A percentile compares a stretch with the other conserved stretches of the same genome.
phyloP scores from a whole-genome alignment of 2,888 invertebrate genomes.

The Clitarchus hookeri region DNA sequence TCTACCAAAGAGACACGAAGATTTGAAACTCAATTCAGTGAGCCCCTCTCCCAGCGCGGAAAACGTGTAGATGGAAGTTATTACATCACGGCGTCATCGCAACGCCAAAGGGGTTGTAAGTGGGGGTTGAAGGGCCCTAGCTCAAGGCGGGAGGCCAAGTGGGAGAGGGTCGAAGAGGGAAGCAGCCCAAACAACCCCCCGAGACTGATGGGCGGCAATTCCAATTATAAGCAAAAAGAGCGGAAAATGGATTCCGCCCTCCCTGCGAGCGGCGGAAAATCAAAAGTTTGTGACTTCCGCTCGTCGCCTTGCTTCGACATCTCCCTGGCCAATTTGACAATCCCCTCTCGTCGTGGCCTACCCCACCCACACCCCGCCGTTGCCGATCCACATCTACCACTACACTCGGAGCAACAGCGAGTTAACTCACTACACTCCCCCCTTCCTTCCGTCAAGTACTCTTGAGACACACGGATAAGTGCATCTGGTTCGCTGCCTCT shows the following conservation, averaged over 20 bases:
- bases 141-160: background rate
- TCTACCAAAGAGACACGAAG: background rate
- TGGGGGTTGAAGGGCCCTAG: background rate
- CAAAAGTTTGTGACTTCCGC: slow-evolving; percentile 22
- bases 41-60: background rate
- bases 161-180: background rate
- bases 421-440: background rate
- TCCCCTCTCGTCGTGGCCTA: background rate
- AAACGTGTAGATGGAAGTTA: background rate
- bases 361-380: background rate
- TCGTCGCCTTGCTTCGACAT: slow-evolving; percentile 20
- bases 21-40: background rate
- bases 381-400: background rate
- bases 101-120: background rate
- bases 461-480: background rate
- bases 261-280: background rate
- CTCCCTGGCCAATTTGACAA: slow-evolving; percentile 23
- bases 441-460: background rate
- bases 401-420: background rate
- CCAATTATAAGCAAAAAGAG: slow-evolving; percentile 25
- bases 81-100: background rate
- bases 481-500: background rate
- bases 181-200: background rate
- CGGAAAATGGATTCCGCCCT: slow-evolving; percentile 22
- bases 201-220: slow-evolving; percentile 16